Evolutionary conservation across 2,113 vertebrate genomes (phyloP).

Genomic region (Balaeniceps rex): DNA sequence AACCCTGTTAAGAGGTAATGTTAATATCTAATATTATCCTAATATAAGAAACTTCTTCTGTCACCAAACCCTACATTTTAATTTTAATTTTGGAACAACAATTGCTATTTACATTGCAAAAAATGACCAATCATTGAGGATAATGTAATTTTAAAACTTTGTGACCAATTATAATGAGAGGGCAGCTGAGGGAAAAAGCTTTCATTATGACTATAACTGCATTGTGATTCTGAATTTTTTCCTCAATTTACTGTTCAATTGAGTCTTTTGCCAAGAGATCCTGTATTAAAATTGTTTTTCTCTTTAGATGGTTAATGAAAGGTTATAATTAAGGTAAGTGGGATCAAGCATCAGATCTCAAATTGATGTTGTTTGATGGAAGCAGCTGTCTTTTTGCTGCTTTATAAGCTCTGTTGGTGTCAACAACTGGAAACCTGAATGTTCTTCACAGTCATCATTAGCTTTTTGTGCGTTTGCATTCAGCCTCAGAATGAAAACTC

Average conservation of each 20-base stretch:
- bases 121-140: not conserved
- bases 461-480: not conserved
- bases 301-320: not conserved
- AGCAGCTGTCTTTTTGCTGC: not conserved
- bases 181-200: not conserved
- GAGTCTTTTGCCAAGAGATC: not conserved
- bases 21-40: not conserved
- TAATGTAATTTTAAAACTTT: not conserved
- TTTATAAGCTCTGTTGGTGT: not conserved
- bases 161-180: not conserved
- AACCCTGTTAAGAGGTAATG: not conserved
- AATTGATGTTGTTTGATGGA: not conserved
- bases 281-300: not conserved
- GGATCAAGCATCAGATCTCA: not conserved
- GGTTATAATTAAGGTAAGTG: conserved; percentile 4
- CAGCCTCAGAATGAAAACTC: not conserved
- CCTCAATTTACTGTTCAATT: not conserved
- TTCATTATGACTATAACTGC: not conserved
- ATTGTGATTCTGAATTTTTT: not conserved
- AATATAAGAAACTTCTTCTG: not conserved
- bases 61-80: not conserved
- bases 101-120: not conserved
- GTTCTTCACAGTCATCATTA: not conserved
- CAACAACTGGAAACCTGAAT: not conserved
- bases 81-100: not conserved